phyloP scores from a whole-genome alignment of 2,888 invertebrate species.

The Lasius fuliginosus region DNA sequence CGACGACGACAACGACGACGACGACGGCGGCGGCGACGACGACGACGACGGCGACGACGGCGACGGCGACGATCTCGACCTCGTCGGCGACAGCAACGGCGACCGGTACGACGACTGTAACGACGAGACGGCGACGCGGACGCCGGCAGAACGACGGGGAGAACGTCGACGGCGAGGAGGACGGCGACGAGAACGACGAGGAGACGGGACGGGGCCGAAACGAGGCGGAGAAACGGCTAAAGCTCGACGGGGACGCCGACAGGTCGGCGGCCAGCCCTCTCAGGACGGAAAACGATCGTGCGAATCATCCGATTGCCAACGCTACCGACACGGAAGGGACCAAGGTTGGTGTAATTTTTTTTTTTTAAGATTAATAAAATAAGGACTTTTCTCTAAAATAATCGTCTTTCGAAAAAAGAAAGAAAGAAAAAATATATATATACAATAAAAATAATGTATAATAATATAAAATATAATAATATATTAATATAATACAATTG shows the following conservation, averaged over 20 bases:
- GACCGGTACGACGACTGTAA: constrained; percentile 70
- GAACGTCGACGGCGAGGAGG: constrained; percentile 75
- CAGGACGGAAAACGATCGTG: constrained; percentile 78
- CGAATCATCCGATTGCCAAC: constrained; percentile 76
- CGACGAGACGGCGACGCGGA: constrained; percentile 75
- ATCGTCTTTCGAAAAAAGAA: neutral
- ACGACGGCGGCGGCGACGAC: constrained; percentile 64
- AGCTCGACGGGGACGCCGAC: constrained; percentile 78
- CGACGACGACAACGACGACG: constrained; percentile 52
- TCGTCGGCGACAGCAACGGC: constrained; percentile 64
- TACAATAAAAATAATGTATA: no score
- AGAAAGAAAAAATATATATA: no score
- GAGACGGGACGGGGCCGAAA: constrained; percentile 84
- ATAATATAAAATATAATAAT: no score
- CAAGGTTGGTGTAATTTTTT: constrained; percentile 78
- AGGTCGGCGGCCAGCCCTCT: constrained; percentile 77
- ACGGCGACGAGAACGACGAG: constrained; percentile 81
- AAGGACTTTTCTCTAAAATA: neutral
- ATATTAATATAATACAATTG: no score
- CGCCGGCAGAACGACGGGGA: constrained; percentile 74
- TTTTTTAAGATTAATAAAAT: no score
- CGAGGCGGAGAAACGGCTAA: constrained; percentile 81
- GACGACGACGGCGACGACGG: constrained; percentile 70
- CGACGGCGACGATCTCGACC: constrained; percentile 55
- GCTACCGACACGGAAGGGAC: constrained; percentile 83